A percentile compares a stretch with the other conserved stretches of the same genome.
phyloP scores from a whole-genome alignment of 2,797 vertebrate genomes.

The Tapirus indicus region DNA sequence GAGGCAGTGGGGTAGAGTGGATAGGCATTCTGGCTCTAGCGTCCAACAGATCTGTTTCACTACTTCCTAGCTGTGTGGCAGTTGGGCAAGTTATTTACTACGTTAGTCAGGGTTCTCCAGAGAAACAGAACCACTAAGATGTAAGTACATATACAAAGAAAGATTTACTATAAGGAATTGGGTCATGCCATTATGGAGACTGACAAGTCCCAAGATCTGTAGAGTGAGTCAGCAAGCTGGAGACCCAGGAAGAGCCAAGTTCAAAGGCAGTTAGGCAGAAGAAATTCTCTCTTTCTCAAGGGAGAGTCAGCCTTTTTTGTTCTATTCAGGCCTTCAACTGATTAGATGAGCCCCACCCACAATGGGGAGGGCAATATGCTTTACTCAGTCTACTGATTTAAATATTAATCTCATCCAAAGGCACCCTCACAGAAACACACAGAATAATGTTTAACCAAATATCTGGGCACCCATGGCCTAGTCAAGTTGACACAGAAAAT shows the following conservation, averaged over 20 bases:
- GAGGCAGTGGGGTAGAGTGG: not conserved
- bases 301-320: not conserved
- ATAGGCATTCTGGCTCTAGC: not conserved
- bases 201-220: not conserved
- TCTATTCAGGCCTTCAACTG: not conserved
- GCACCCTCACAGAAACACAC: not conserved
- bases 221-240: not conserved
- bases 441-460: not conserved
- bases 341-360: not conserved
- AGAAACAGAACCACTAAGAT: not conserved
- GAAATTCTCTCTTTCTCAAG: not conserved
- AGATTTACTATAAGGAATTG: not conserved
- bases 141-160: not conserved
- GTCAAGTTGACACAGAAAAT: not conserved
- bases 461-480: not conserved
- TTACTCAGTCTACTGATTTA: not conserved
- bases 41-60: not conserved
- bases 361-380: not conserved
- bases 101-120: not conserved
- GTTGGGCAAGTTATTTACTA: not conserved
- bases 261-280: not conserved
- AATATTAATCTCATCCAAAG: not conserved
- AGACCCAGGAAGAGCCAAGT: not conserved
- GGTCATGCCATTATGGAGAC: not conserved
- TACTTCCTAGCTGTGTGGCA: not conserved